Base-by-base conservation (phyloP, 35 echinoderm and acorn worm species). In the Anneissia japonica region DNA sequence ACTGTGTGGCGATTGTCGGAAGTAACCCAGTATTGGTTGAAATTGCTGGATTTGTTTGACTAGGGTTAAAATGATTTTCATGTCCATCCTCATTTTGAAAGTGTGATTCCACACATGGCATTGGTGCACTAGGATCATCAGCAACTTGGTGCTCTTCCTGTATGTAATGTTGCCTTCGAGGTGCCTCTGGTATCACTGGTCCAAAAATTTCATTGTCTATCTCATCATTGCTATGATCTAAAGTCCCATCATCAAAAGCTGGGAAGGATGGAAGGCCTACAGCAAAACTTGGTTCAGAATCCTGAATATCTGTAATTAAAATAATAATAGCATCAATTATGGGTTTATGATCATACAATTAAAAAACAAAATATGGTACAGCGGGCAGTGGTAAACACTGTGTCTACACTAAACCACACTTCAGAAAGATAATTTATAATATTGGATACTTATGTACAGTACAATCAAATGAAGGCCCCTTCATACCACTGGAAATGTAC, bases 1-100 rank as follows among this genome's bases (percentile, higher is more conserved):
- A 88, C 38, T 90, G 87, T 17, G 90, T 88, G 28, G 94, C 94
- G 46, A 88, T 82, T 32, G 85, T 84, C 0, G 89, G 85, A 28
- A 93, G 72, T 14, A 37, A 74, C 1, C 79, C 74, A 7, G 87
- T 51, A n/a, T n/a, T n/a, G 11, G 43, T 51, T 40, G 73, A 82
- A 11, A 76, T 31, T 1, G 79, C 77, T 28, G 64, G 56, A n/a
- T 41, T 31, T 14, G 7, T 23, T 29, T 79, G 56, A 45, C 55
- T 64, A 32, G 79, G 36, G n/a, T 46, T 16, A 0, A 39, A 85
- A 21, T 36, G 33, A 31, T 19, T 86, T 9, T 45, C 78, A 2
- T 56, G 4, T 34, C 45, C 36, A 6, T 35, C 79, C 30, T 77
- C 73, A 64, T 64, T 64, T 26, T 64, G 51, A 64, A 64, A 64